phyloP scores from a whole-genome alignment of 2,113 vertebrate species.

The Corydoras sp. region DNA sequence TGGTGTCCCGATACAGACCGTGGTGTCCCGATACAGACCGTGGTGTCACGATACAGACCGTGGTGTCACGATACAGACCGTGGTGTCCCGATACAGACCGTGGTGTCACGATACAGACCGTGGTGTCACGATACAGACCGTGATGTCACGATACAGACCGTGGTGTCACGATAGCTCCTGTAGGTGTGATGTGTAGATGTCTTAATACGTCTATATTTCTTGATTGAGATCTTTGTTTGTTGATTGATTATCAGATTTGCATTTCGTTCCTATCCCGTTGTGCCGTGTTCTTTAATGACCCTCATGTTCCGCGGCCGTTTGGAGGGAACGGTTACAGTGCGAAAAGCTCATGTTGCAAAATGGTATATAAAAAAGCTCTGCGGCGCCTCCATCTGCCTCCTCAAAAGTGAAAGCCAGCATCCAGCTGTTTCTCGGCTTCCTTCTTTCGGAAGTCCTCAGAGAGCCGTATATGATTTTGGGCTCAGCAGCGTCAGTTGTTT shows the following conservation, averaged over 20 bases:
- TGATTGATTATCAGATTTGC: not conserved
- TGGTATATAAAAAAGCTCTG: slow-evolving; percentile 40
- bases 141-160: too few relatives aligned
- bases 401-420: slow-evolving; percentile 43
- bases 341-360: slow-evolving; percentile 17
- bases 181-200: too few relatives aligned
- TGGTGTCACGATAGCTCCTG: too few relatives aligned
- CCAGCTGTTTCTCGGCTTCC: slow-evolving; percentile 51
- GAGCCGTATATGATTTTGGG: slow-evolving; percentile 62
- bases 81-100: too few relatives aligned
- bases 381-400: slow-evolving; percentile 54
- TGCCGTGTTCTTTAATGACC: slow-evolving; percentile 6
- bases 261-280: not conserved
- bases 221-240: too few relatives aligned
- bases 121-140: too few relatives aligned
- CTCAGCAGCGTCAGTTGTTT: slow-evolving; percentile 60
- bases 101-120: too few relatives aligned
- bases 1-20: too few relatives aligned
- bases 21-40: too few relatives aligned
- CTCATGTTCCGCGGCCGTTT: slow-evolving; percentile 24
- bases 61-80: too few relatives aligned
- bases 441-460: slow-evolving; percentile 55
- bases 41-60: too few relatives aligned
- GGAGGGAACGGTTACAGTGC: slow-evolving; percentile 23
- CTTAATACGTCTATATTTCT: too few relatives aligned